Conservation (phyloP, 2,888 invertebrate genomes). For the Gisinianus flammeolus region DNA sequence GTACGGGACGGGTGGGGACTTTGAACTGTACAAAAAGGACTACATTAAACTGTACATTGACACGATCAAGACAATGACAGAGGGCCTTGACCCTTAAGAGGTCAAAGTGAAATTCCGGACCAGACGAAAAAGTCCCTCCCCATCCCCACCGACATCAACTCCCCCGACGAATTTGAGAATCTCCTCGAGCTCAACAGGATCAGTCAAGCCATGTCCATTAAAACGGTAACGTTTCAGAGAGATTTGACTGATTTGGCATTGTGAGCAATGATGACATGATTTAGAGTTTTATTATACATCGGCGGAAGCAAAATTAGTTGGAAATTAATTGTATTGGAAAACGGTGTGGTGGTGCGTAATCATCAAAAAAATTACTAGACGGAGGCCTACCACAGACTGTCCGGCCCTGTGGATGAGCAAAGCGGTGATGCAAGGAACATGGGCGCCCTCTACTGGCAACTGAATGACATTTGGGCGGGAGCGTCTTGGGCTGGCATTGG, state of each 20-base stretch:
- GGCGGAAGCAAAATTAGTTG: no score
- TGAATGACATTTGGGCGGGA: slow-evolving; percentile 70
- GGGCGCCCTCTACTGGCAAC: slow-evolving; percentile 70
- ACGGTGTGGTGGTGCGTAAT: no score
- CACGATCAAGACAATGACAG: slow-evolving; percentile 72
- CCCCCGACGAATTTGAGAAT: slow-evolving; percentile 67
- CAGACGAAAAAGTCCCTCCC: slow-evolving; percentile 72
- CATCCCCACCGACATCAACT: slow-evolving; percentile 64
- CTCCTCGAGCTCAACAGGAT: slow-evolving; percentile 87
- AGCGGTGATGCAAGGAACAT: slow-evolving; percentile 64
- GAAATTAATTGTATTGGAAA: no score
- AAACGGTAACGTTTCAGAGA: no score
- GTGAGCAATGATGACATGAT: no score
- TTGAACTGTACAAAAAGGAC: no score
- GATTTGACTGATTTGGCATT: no score
- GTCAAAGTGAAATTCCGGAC: slow-evolving; percentile 69
- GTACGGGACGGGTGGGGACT: no score
- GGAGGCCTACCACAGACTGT: slow-evolving; percentile 62
- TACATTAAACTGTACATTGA: slow-evolving; percentile 83
- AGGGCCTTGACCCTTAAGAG: slow-evolving; percentile 70
- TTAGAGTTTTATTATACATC: no score
- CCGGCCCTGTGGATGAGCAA: slow-evolving; percentile 17
- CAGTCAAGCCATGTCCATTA: slow-evolving; percentile 66
- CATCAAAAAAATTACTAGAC: no score
- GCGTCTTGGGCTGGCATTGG: slow-evolving; percentile 67